Evolutionary conservation across 2,113 vertebrate genomes (phyloP).

Genomic region (Oreotrochilus melanogaster): DNA sequence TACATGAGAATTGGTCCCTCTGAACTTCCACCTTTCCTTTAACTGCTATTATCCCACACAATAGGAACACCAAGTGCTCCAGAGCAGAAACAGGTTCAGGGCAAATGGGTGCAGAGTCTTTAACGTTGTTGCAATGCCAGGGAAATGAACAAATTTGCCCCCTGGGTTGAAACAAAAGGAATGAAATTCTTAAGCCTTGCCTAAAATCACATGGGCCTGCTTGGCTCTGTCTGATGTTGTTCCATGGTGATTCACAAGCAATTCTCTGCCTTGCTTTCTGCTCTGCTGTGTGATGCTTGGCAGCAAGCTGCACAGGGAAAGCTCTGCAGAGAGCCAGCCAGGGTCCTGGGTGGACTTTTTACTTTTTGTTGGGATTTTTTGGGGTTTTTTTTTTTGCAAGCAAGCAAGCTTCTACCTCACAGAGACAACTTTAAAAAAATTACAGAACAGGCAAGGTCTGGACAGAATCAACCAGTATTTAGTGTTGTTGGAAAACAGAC

Average conservation of each 20-base stretch:
- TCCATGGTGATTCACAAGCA: constrained; percentile 31
- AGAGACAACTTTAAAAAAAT: not conserved
- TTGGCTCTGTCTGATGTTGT: constrained; percentile 25
- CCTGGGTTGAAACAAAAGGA: constrained; percentile 56
- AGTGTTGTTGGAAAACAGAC: not conserved
- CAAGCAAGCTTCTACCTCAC: not conserved
- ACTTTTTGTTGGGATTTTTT: too few species aligned
- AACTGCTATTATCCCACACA: not conserved
- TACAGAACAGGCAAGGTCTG: not conserved
- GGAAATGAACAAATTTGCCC: constrained; percentile 51
- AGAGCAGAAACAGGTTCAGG: not conserved
- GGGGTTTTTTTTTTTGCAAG: not conserved
- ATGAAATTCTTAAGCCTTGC: constrained; percentile 44
- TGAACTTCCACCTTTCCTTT: not conserved
- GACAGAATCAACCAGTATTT: not conserved
- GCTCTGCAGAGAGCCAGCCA: not conserved
- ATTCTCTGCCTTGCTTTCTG: constrained; percentile 23
- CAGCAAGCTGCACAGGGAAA: not conserved
- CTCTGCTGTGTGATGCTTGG: constrained; percentile 43
- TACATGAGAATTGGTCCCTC: not conserved
- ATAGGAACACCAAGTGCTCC: not conserved
- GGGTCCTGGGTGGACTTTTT: not conserved
- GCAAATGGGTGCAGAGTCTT: constrained; percentile 31
- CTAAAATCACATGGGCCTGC: constrained; percentile 53
- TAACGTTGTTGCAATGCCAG: constrained; percentile 6